Base-by-base conservation (phyloP, 2,113 vertebrate genomes). In the Etheostoma cragini region DNA sequence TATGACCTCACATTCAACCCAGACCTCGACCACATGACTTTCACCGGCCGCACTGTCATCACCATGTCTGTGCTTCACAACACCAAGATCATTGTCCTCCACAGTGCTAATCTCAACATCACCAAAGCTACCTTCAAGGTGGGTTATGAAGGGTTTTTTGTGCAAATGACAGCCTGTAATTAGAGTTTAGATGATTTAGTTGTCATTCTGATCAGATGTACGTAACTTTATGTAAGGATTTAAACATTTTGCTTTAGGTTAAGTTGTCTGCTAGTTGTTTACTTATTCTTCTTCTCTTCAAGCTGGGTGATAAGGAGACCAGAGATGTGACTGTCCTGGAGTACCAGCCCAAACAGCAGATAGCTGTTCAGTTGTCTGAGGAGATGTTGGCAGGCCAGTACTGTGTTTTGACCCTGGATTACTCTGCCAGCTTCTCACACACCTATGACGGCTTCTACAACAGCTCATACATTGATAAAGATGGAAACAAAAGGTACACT, bases 391-490 rank as follows among this genome's bases (percentile, higher is more conserved):
- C 88, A 77, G 96, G 95, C 46, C 94, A 95, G 49, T 88, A 79
- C 64, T 98, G 96, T 17, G 93, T 95, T 60, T 56, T 99, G 78
- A 94, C 89, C 68, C 89, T 99, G 72, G 91, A 95, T 10, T 99
- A 96, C 93, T 94, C 86, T 0, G 95, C 97, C 61, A 94, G 94
- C 74, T 93, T 99, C 42, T 98, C 98, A 64, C 93, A 92, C 72
- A 95, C 92, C 46, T 99, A 96, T 47, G 95, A 94, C 42, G 98
- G 97, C 19, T 97, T 99, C 94, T 99, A 99, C 90, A 97, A 95
- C 91, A 94, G 97, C 90, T 96, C 96, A n/a, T 97, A 98, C 89
- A 92, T 46, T 42, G 94, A 97, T 87, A 93, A 94, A 88, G 83
- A 33, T 78, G 93, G 94, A 72, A 88, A 84, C 57, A 97, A 84